Percentiles rank a stretch among this genome's conserved stretches.
Evolutionary conservation across 2,888 invertebrate species (phyloP).

Genomic region (Lochmaea crataegi): DNA sequence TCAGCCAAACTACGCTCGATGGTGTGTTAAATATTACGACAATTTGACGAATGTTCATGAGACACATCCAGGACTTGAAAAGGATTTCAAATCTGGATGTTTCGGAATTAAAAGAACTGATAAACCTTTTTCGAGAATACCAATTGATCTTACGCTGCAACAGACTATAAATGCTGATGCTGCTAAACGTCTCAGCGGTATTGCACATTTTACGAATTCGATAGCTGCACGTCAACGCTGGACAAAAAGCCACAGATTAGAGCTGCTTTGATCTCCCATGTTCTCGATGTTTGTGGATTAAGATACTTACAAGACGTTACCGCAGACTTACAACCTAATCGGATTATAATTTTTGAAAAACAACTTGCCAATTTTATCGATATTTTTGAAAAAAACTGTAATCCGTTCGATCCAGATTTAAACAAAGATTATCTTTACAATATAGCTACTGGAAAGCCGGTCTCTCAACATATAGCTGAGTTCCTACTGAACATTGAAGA

Average conservation of each 20-base stretch:
- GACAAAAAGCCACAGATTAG: too few species aligned
- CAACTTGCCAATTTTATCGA: constrained; percentile 22
- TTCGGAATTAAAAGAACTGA: constrained; percentile 22
- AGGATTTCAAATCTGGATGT: neutral
- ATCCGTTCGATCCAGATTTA: too few species aligned
- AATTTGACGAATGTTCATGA: constrained; percentile 19
- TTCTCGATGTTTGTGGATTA: constrained; percentile 20
- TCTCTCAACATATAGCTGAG: neutral
- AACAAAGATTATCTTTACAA: neutral
- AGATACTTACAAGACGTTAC: constrained; percentile 13
- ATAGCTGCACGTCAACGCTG: too few species aligned
- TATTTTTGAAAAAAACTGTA: neutral
- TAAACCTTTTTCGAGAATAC: constrained; percentile 13
- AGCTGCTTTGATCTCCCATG: neutral
- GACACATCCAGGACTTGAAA: constrained; percentile 19
- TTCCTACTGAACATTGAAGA: too few species aligned
- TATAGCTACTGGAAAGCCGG: neutral
- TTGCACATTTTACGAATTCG: constrained; percentile 11
- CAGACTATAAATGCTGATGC: neutral
- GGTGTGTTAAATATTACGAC: constrained; percentile 16
- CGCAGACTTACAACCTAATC: constrained; percentile 17
- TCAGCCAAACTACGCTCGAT: constrained; percentile 20
- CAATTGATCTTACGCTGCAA: constrained; percentile 16
- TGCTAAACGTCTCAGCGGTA: neutral
- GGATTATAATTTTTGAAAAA: constrained; percentile 11